phyloP scores from a whole-genome alignment of 2,797 vertebrate species.

The Choloepus didactylus region DNA sequence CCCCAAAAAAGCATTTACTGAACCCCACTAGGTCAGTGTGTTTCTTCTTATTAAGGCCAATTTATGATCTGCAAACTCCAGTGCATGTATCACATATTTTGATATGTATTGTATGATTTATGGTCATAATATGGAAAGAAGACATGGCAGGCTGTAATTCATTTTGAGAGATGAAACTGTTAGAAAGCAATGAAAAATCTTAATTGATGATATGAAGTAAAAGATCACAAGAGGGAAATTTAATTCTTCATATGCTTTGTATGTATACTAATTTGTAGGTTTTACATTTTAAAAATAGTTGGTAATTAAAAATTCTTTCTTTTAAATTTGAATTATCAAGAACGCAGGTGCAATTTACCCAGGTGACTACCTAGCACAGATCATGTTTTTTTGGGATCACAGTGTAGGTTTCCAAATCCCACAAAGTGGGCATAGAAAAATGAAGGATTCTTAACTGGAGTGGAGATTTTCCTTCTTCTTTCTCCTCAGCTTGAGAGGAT shows the following conservation, averaged over 20 bases:
- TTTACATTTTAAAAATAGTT: background rate
- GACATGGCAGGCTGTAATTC: conserved; percentile 37
- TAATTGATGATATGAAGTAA: conserved; percentile 20
- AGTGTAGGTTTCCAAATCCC: background rate
- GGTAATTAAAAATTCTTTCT: background rate
- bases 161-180: conserved; percentile 71
- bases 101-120: conserved; percentile 54
- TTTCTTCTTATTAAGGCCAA: conserved; percentile 62
- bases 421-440: background rate
- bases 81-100: conserved; percentile 23
- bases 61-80: conserved; percentile 45
- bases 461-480: background rate
- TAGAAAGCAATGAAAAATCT: conserved; percentile 68
- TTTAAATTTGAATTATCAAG: background rate
- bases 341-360: background rate
- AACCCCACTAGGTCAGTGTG: background rate
- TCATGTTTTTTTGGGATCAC: background rate
- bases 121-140: conserved; percentile 58
- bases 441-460: background rate
- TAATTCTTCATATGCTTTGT: conserved; percentile 29
- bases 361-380: background rate
- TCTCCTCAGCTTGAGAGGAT: background rate
- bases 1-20: background rate
- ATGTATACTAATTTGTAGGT: background rate
- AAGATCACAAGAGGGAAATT: conserved; percentile 19